These are phyloP conservation scores for Bubo scandiacus DNA, from an alignment of 2,113 vertebrate species.

Conservation along the genomic window DNA sequence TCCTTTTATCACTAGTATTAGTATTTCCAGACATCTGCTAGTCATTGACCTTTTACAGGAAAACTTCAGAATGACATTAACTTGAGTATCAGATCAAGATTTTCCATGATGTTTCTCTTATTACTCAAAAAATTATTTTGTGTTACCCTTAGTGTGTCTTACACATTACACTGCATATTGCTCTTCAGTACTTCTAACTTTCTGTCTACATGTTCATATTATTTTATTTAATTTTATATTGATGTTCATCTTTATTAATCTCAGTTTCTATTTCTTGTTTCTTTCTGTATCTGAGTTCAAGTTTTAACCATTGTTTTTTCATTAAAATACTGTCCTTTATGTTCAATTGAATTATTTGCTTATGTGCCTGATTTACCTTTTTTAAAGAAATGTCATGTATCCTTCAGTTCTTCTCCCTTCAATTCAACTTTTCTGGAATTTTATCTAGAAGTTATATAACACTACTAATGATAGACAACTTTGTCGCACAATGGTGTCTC, in stretches of 20 bases:
- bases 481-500: neutral
- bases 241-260: neutral
- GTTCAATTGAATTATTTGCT: neutral
- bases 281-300: neutral
- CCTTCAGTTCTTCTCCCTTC: neutral
- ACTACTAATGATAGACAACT: neutral
- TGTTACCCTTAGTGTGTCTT: neutral
- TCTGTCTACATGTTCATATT: neutral
- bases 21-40: conserved; percentile 32
- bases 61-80: neutral
- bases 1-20: neutral
- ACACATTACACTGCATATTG: neutral
- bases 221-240: neutral
- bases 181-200: neutral
- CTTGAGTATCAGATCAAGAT: neutral
- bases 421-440: neutral
- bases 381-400: neutral
- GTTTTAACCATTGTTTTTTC: neutral
- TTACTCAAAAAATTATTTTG: neutral
- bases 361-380: neutral
- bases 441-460: neutral
- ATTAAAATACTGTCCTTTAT: neutral
- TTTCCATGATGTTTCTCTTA: neutral
- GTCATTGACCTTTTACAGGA: conserved; percentile 41
- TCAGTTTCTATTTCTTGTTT: neutral